Evolutionary conservation across 2,888 invertebrate species (phyloP).

Genomic region (Fragum sueziense): DNA sequence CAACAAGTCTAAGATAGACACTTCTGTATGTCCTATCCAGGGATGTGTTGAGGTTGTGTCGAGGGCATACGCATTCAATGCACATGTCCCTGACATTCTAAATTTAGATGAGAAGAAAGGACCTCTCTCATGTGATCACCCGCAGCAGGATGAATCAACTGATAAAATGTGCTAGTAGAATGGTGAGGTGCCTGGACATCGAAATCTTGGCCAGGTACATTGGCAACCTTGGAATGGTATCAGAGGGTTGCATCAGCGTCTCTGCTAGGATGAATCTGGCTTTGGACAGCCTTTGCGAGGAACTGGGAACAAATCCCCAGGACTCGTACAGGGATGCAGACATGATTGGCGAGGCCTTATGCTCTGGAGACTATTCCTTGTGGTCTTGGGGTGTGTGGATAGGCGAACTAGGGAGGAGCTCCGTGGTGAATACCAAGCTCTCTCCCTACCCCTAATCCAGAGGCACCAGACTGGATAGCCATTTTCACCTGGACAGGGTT

Average conservation of each 20-base stretch:
- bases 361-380: background rate
- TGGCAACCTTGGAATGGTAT: background rate
- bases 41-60: background rate
- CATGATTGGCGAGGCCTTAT: background rate
- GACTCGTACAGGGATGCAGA: background rate
- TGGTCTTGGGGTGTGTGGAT: too few species aligned
- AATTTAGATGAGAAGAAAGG: too few species aligned
- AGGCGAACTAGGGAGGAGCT: background rate
- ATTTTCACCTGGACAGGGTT: background rate
- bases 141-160: background rate
- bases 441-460: background rate
- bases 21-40: background rate
- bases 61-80: background rate
- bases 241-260: background rate
- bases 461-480: too few species aligned
- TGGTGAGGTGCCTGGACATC: background rate
- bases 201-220: background rate
- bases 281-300: too few species aligned
- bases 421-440: background rate
- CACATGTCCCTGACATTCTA: background rate
- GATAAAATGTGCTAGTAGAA: background rate
- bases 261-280: background rate
- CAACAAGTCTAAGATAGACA: too few species aligned
- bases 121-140: background rate
- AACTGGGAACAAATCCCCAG: too few species aligned